Evolutionary conservation across 2,888 invertebrate species (phyloP), one percentile per base, ranked within the genome.

Genomic region (Trissolcus japonicus): DNA sequence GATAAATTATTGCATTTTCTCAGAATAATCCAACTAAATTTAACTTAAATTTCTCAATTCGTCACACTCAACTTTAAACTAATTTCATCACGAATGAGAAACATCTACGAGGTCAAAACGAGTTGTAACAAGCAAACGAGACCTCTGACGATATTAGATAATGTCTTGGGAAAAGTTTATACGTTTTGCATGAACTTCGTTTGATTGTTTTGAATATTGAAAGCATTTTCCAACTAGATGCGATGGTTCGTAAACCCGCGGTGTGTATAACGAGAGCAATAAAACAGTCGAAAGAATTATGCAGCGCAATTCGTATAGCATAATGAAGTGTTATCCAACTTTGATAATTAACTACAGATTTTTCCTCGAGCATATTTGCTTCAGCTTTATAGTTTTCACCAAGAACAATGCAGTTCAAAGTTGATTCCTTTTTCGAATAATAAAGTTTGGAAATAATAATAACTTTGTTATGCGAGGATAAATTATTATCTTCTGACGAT

Each of bases 311-410:
- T 74, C 69, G 67, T 69, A 59, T 74, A 62, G 67, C 63, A 74
- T 78, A 74, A 69, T 74, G 71, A 74, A 74, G 74, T 71, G 74
- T 71, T 78, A 78, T 78, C 66, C 46, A 78, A 78, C 78, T 78
- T 78, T 66, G 61, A 74, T 71, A 74, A 74, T 74, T 74, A 78
- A 78, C 66, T 62, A 35, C 51, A 21, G 74, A 71, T 60, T 74
- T 78, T 74, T 78, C 72, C 62, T 21, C 61, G 69, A 56, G 61
- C 74, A 74, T 74, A 71, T 78, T 74, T 78, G 78, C 74, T 78
- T 69, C 55, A 66, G 54, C 62, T 68, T 78, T 74, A 78, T 35
- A 35, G 35, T 9, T 78, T 74, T 74, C 69, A 14, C 35, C 51
- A 73, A 56, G 69, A 56, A 53, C 21, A 19, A 17, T 51, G 51